Evolutionary conservation across 2,797 vertebrate genomes (phyloP).

Genomic region (Phrynocephalus guinanensis): DNA sequence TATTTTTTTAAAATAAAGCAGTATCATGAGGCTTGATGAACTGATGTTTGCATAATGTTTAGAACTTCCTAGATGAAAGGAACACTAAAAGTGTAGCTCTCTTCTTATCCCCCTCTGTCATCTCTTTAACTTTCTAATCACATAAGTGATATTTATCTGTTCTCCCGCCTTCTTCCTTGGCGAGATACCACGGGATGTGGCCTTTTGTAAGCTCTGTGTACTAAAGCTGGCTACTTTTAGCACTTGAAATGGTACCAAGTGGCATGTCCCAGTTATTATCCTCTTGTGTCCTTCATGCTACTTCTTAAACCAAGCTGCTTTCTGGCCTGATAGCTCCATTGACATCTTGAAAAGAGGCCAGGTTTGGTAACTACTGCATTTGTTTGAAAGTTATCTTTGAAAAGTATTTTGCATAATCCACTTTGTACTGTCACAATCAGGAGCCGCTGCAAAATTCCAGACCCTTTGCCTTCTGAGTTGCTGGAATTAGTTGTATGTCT

Average conservation of each 20-base stretch:
- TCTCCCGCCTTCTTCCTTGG: constrained; percentile 11
- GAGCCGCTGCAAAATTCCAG: background rate
- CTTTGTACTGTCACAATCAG: background rate
- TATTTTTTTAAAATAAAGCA: background rate
- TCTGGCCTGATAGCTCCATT: background rate
- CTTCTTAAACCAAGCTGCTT: background rate
- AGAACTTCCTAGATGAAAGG: constrained; percentile 4
- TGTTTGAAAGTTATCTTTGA: background rate
- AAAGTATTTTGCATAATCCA: background rate
- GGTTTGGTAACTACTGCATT: background rate
- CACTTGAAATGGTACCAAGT: constrained; percentile 11
- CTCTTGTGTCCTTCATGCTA: background rate
- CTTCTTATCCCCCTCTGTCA: constrained; percentile 2
- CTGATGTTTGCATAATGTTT: constrained; percentile 18
- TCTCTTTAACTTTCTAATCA: background rate
- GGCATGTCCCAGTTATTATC: constrained; percentile 8
- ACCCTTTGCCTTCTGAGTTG: background rate
- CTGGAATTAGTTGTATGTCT: background rate
- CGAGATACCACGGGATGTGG: background rate
- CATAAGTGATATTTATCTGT: constrained; percentile 10
- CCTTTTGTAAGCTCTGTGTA: constrained; percentile 2
- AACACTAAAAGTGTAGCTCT: background rate
- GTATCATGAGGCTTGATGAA: constrained; percentile 20
- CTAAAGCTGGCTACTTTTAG: constrained; percentile 14
- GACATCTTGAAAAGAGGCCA: constrained; percentile 1